Conservation (phyloP, 2,113 vertebrate genomes). For the Nymphicus hollandicus region DNA sequence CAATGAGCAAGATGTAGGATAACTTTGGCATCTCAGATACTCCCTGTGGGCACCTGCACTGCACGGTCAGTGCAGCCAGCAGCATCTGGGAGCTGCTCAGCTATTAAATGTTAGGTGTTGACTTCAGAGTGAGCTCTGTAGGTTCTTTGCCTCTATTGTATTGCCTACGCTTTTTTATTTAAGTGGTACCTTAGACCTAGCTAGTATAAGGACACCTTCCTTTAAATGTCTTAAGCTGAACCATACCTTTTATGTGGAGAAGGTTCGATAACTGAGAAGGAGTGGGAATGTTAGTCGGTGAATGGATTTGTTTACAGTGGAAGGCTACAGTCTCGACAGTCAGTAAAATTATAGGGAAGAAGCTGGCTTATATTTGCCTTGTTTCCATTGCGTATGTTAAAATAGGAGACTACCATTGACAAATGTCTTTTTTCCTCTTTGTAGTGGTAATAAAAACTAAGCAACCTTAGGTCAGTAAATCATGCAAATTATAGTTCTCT, state of each 20-base stretch:
- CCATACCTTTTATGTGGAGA: background rate
- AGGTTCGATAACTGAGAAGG: background rate
- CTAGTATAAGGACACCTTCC: background rate
- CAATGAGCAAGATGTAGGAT: fast-evolving
- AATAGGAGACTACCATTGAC: background rate
- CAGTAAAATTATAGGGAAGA: background rate
- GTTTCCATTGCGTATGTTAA: background rate
- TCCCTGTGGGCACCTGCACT: background rate
- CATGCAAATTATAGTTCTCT: background rate
- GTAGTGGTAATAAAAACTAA: background rate
- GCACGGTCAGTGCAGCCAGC: fast-evolving
- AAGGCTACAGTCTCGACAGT: background rate
- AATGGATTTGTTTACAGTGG: background rate
- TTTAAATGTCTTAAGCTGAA: background rate
- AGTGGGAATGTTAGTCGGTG: background rate
- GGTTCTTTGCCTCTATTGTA: background rate
- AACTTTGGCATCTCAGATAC: background rate
- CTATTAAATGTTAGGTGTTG: background rate
- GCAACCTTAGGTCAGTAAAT: background rate
- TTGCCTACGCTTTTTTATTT: background rate
- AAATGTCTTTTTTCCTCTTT: background rate
- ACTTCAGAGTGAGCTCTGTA: background rate
- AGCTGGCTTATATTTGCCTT: background rate
- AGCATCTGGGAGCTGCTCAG: background rate
- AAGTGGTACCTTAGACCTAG: background rate